Conservation (phyloP, 2,888 invertebrate genomes). For the Cartodere bifasciata region DNA sequence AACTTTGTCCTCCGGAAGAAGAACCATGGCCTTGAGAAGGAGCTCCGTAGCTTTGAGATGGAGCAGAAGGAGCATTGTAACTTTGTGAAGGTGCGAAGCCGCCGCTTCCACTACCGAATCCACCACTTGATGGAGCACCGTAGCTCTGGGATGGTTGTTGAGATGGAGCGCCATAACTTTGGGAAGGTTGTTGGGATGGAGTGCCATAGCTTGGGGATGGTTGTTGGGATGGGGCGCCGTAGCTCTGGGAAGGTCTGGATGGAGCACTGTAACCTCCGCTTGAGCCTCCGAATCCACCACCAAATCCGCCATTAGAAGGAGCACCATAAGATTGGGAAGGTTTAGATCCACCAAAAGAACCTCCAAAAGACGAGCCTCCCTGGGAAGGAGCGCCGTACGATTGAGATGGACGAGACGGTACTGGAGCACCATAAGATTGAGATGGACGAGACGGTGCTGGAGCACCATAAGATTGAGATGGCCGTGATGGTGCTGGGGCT, state of each 20-base stretch:
- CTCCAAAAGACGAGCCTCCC: constrained; percentile 28
- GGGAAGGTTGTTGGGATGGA: constrained; percentile 20
- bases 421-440: constrained; percentile 28
- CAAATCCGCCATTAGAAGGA: constrained; percentile 15
- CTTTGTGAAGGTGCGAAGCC: constrained; percentile 26
- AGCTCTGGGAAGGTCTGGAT: constrained; percentile 42
- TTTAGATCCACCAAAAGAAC: constrained; percentile 15
- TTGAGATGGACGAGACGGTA: constrained; percentile 31
- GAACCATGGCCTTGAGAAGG: constrained; percentile 22
- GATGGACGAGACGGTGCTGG: constrained; percentile 38
- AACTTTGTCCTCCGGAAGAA: constrained; percentile 18
- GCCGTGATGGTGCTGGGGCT: constrained; percentile 14
- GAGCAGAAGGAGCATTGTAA: constrained; percentile 33
- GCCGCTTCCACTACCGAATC: constrained; percentile 6
- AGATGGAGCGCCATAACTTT: constrained; percentile 21
- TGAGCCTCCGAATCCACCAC: constrained; percentile 26
- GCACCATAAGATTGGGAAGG: constrained; percentile 24
- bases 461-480: constrained; percentile 24
- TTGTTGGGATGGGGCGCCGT: constrained; percentile 41
- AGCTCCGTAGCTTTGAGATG: constrained; percentile 25
- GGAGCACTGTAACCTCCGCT: constrained; percentile 14
- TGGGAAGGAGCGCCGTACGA: constrained; percentile 35
- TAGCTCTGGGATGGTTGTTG: constrained; percentile 32
- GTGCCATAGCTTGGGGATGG: constrained; percentile 29
- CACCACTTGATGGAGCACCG: constrained; percentile 26